These are phyloP conservation scores for Coelopa pilipes DNA, from an alignment of 2,888 invertebrate genomes.

Conservation along the genomic window DNA sequence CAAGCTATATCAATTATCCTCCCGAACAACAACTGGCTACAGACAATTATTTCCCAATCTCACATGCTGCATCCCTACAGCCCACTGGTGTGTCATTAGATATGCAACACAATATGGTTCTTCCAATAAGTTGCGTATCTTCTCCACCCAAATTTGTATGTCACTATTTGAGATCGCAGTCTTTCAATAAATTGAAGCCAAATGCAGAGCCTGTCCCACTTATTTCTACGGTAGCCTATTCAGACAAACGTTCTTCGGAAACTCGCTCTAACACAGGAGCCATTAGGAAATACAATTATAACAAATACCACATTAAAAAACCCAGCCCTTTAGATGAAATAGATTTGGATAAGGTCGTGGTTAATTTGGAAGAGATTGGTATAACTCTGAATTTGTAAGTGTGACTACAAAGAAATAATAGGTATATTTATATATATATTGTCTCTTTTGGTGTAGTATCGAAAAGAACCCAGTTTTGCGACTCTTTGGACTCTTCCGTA, in stretches of 20 bases:
- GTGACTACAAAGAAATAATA: neutral
- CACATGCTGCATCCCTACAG: neutral
- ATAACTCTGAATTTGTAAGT: constrained; percentile 48
- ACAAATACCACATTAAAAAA: constrained; percentile 33
- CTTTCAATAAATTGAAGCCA: neutral
- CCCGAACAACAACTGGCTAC: neutral
- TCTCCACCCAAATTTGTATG: constrained; percentile 17
- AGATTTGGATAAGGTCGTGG: constrained; percentile 39
- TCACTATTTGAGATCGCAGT: constrained; percentile 24
- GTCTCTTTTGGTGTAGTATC: constrained; percentile 41
- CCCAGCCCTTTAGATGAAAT: constrained; percentile 7
- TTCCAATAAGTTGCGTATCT: neutral
- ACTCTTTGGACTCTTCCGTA: constrained; percentile 49
- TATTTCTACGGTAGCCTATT: constrained; percentile 3
- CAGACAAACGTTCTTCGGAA: neutral
- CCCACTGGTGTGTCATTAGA: neutral
- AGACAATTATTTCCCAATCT: neutral
- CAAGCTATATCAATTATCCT: too few species aligned
- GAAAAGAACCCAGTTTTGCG: constrained; percentile 46
- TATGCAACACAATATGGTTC: neutral
- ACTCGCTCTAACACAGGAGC: neutral
- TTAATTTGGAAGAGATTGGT: constrained; percentile 41
- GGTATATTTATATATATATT: neutral
- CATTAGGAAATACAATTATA: constrained; percentile 9
- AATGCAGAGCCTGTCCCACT: neutral